phyloP scores from a whole-genome alignment of 2,888 invertebrate species.

The Coelopa pilipes region DNA sequence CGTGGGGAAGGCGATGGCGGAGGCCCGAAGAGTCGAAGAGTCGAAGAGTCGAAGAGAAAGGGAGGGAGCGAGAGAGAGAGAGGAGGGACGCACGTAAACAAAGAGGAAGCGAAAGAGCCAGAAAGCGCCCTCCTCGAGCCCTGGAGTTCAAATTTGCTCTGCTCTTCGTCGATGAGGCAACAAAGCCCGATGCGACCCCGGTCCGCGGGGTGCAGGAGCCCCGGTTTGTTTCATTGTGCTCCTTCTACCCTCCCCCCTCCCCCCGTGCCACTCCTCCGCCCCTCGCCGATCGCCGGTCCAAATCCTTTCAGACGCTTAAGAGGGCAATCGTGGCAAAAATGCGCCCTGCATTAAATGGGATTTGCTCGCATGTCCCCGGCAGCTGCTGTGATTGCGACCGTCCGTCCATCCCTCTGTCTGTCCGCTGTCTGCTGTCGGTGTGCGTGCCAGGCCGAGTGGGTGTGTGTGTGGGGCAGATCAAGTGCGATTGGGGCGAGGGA shows the following conservation, averaged over 20 bases:
- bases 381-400: not conserved
- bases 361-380: conserved; percentile 13
- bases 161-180: conserved; percentile 7
- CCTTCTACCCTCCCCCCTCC: not conserved
- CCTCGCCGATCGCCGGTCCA: not conserved
- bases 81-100: no score
- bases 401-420: not conserved
- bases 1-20: no score
- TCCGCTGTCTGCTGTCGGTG: not conserved
- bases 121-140: not conserved
- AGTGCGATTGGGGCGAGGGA: not conserved
- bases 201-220: not conserved
- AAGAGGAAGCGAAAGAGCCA: not conserved
- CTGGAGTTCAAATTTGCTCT: conserved; percentile 23
- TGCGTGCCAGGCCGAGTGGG: not conserved
- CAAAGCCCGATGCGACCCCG: not conserved
- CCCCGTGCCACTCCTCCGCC: not conserved
- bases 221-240: not conserved
- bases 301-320: conserved; percentile 25
- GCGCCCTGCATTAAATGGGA: conserved; percentile 26
- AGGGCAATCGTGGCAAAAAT: conserved; percentile 30
- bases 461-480: not conserved
- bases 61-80: no score
- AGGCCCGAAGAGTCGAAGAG: not conserved
- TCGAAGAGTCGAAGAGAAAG: no score